Evolutionary conservation across 2,797 vertebrate species (phyloP), one percentile per base, ranked within the genome.

Genomic region (Fundulus diaphanus): DNA sequence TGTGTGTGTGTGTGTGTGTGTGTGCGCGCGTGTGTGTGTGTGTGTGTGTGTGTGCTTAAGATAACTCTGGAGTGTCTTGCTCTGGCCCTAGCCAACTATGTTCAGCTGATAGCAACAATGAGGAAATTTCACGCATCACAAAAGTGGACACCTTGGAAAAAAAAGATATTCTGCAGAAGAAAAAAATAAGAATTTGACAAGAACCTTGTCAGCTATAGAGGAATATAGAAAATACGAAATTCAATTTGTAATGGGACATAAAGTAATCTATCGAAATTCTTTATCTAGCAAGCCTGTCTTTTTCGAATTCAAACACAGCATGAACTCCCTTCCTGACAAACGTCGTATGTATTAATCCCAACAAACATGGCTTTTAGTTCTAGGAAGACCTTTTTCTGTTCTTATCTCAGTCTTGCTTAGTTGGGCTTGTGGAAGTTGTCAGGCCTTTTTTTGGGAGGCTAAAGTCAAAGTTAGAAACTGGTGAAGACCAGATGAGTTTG

Each of bases 131-230:
- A 89, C 54, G 72, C 89, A 74, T 88, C 87, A 80, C 82, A 89
- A 84, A 88, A 89, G 83, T 83, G 80, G 82, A 88, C 82, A 85
- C 84, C 86, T 87, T 88, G 76, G 90, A 89, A 88, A 89, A 88
- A 90, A 35, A 70, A 79, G 78, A 89, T 85, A 78, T 61, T 69
- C 66, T n/a, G 78, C 80, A 81, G 80, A 79, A 70, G 72, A 51
- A 27, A 22, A 81, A 76, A 82, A 73, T 79, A 77, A 54, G 77
- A 81, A 81, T 86, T 77, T 79, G 79, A 82, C 89, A 82, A 87
- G n/a, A 87, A 72, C 66, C 84, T 87, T 77, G 84, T 84, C 83
- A 82, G 68, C 27, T 24, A 67, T 68, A 8, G 44, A 57, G 49
- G 76, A 87, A 84, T 82, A 65, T 65, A 59, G 51, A 65, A 78